These are phyloP conservation scores for Salticus scenicus DNA, from an alignment of 2,888 invertebrate species.

Conservation along the genomic window DNA sequence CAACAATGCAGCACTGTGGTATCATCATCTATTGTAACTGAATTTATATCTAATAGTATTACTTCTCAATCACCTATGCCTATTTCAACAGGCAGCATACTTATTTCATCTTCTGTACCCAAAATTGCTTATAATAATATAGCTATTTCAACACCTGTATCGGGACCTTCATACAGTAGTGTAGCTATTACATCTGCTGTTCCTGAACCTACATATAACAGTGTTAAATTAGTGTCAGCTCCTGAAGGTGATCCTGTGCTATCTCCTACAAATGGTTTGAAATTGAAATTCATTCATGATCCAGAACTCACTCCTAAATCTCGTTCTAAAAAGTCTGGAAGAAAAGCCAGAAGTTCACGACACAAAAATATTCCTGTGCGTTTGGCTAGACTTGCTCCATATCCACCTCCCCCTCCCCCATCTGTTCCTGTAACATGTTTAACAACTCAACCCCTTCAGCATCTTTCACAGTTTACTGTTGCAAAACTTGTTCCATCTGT, in stretches of 20 bases:
- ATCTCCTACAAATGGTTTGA: constrained; percentile 36
- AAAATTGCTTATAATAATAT: no score
- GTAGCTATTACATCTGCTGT: not conserved
- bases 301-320: constrained; percentile 7
- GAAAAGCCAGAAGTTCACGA: constrained; percentile 26
- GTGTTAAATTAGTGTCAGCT: not conserved
- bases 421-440: constrained; percentile 35
- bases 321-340: constrained; percentile 1
- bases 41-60: no score
- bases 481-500: constrained; percentile 42
- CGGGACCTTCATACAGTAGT: no score
- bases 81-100: no score
- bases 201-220: not conserved
- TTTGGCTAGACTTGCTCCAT: constrained; percentile 43
- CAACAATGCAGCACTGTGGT: no score
- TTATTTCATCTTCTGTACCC: no score
- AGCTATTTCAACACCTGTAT: no score
- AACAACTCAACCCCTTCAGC: constrained; percentile 2
- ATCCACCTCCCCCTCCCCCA: constrained; percentile 19
- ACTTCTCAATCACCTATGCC: no score
- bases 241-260: constrained; percentile 12
- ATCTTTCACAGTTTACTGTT: constrained; percentile 25
- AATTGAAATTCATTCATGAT: constrained; percentile 39
- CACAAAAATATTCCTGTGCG: constrained; percentile 35
- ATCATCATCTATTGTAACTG: no score